Evolutionary conservation across 2,888 invertebrate genomes (phyloP).

Genomic region (Stenichneumon culpator): DNA sequence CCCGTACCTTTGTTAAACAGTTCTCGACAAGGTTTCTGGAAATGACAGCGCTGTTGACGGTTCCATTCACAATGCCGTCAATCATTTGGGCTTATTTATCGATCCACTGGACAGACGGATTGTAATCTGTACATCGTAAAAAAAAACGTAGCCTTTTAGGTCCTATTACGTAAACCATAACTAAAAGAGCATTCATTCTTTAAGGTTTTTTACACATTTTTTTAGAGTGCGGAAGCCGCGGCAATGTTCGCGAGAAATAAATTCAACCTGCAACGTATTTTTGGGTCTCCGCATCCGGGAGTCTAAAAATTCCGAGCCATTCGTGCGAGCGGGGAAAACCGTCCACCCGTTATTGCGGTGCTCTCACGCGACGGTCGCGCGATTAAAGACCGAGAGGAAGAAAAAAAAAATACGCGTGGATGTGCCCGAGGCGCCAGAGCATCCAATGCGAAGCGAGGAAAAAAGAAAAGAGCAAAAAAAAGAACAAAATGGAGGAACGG

Average conservation of each 20-base stretch:
- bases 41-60: background rate
- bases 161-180: background rate
- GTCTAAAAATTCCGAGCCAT: constrained; percentile 42
- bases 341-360: constrained; percentile 61
- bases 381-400: constrained; percentile 66
- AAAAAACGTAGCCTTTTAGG: background rate
- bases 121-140: background rate
- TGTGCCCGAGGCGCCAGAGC: constrained; percentile 65
- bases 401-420: constrained; percentile 44
- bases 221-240: background rate
- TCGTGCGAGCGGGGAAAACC: constrained; percentile 37
- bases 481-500: constrained; percentile 32
- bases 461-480: constrained; percentile 38
- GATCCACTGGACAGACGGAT: background rate
- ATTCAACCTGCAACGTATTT: constrained; percentile 3
- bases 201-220: background rate
- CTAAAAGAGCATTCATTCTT: background rate
- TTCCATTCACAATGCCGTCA: background rate
- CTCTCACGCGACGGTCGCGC: constrained; percentile 49
- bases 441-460: constrained; percentile 58
- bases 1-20: background rate
- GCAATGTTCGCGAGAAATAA: constrained; percentile 12
- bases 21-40: background rate
- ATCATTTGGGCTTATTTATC: background rate
- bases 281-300: background rate